Conservation (phyloP, 2,888 invertebrate species). For the Teinopalpus imperialis region DNA sequence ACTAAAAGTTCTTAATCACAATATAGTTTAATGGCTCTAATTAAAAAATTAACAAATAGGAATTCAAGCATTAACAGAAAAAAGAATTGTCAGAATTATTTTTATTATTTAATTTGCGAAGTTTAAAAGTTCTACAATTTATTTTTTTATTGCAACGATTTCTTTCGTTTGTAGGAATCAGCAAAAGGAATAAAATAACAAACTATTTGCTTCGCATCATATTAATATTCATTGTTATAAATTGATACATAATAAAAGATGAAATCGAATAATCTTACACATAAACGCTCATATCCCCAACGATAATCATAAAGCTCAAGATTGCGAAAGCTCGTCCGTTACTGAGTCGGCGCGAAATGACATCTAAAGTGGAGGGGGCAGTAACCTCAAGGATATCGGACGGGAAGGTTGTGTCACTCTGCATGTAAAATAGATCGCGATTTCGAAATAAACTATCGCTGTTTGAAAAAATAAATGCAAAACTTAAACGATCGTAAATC, state of each 20-base stretch:
- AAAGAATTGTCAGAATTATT: no score
- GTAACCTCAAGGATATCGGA: conserved; percentile 61
- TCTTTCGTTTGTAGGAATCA: background rate
- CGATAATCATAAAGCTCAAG: conserved; percentile 42
- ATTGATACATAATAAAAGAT: conserved; percentile 9
- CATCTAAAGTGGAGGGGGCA: conserved; percentile 64
- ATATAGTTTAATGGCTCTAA: no score
- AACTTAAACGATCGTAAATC: conserved; percentile 19
- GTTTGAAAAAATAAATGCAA: conserved; percentile 19
- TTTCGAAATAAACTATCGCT: conserved; percentile 53
- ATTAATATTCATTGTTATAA: conserved; percentile 2
- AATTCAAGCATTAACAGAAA: no score
- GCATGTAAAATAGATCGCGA: conserved; percentile 61
- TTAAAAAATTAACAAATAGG: no score
- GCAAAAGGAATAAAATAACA: background rate
- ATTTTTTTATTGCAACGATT: no score
- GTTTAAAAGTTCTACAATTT: no score
- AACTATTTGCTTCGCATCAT: background rate
- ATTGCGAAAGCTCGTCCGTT: conserved; percentile 55
- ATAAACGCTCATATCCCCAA: conserved; percentile 35
- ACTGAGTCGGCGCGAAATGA: conserved; percentile 80
- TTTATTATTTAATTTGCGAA: no score
- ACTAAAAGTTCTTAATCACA: no score
- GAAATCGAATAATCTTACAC: conserved; percentile 22
- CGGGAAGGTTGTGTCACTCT: conserved; percentile 66